phyloP scores from a whole-genome alignment of 1,140 invertebrate species.

The Cryptotermes secundus region DNA sequence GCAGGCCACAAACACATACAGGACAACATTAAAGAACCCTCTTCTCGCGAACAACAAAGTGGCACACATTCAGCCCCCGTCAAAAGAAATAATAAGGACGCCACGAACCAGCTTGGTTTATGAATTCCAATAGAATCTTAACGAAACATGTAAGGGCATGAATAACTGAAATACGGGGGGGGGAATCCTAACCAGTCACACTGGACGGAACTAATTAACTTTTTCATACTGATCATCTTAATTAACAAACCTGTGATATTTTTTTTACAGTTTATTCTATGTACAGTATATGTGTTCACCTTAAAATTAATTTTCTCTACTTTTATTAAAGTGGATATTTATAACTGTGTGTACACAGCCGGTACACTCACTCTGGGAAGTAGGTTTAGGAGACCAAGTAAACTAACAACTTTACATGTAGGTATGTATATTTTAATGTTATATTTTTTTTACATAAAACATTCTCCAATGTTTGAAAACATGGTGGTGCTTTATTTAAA shows the following conservation, averaged over 20 bases:
- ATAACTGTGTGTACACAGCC: neutral
- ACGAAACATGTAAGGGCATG: no score
- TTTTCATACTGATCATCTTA: no score
- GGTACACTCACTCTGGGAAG: neutral
- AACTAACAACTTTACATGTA: neutral
- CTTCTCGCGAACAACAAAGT: no score
- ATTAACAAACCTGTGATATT: conserved; percentile 15
- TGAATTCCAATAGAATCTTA: no score
- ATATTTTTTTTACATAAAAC: neutral
- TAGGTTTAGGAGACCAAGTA: neutral
- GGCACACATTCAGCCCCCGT: no score
- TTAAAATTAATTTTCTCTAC: neutral
- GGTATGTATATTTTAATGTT: neutral
- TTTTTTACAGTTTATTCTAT: neutral
- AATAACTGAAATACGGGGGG: no score
- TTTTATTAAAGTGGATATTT: neutral
- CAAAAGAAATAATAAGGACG: no score
- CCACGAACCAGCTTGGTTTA: no score
- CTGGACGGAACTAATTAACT: no score
- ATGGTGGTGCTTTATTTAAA: neutral
- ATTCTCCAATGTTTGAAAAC: neutral
- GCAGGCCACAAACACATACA: no score
- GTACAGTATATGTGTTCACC: neutral
- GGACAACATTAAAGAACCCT: no score
- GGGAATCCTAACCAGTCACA: no score